Evolutionary conservation across 2,888 invertebrate genomes (phyloP), one percentile per base, ranked within the genome.

Genomic region (Pseudanteris insignis): DNA sequence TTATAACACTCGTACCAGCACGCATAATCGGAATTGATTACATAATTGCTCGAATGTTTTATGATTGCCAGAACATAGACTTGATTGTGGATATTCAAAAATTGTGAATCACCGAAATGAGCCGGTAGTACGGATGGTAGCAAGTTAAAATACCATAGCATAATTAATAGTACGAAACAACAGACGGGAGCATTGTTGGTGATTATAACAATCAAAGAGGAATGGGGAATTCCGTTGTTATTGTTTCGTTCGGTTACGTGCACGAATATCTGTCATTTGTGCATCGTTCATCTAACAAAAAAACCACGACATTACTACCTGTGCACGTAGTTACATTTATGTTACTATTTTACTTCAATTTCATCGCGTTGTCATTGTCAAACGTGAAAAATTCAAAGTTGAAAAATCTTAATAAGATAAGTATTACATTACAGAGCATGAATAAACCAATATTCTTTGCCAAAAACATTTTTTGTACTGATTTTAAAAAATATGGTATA

Each of bases 301-400:
- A 38, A 59, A 46, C 12, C 21, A 46, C n/a, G n/a, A n/a, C n/a
- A n/a, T n/a, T 25, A 33, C 59, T 59, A 51, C 59, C 59, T 51
- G 44, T 9, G 28, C 18, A 11, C 2, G 13, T 37, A 21, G 26
- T 30, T 44, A 29, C 38, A 38, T 51, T 59, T 12, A 44, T 34
- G 44, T 44, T 44, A 44, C 46, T 47, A 24, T 9, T 40, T 38
- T 10, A 9, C n/a, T 14, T 25, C 12, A 24, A 38, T 59, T 59
- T 59, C 47, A 38, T 44, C 29, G 26, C 44, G 24, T 46, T 34
- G 10, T 46, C 37, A 50, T 58, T 58, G 44, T 58, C 33, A 9
- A 29, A 25, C 9, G 11, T 40, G 18, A 18, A 4, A 18, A 18
- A 18, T 6, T 18, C 4, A 18, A n/a, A n/a, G n/a, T n/a, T n/a